Evolutionary conservation across 2,113 vertebrate genomes (phyloP).

Genomic region (Varanus salvator): DNA sequence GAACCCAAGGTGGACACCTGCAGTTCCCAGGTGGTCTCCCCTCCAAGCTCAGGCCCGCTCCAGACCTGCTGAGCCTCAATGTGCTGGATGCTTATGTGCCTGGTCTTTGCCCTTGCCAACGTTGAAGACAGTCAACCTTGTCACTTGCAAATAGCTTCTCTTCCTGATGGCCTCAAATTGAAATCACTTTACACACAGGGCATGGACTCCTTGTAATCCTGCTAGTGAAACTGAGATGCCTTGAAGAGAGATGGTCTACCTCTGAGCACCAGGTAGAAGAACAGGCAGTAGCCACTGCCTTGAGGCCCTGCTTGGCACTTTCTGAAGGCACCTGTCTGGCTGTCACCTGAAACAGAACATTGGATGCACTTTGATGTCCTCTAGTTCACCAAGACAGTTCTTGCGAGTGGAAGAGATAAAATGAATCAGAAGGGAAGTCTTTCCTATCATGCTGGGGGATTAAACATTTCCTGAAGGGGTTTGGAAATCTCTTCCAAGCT

Average conservation of each 20-base stretch:
- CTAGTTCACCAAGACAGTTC: not conserved
- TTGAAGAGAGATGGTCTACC: not conserved
- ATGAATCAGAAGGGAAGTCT: not conserved
- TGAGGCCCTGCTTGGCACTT: not conserved
- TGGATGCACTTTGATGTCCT: not conserved
- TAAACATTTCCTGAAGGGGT: slow-evolving; percentile 29
- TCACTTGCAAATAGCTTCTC: not conserved
- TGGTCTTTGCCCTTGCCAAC: not conserved
- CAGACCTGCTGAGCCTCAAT: too few relatives aligned
- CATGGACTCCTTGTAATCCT: not conserved
- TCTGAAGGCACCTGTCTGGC: not conserved
- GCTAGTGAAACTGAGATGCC: not conserved
- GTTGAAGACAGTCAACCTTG: not conserved
- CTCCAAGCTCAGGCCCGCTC: too few relatives aligned
- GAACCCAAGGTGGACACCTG: too few relatives aligned
- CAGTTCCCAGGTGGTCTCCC: too few relatives aligned
- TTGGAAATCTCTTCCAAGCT: not conserved
- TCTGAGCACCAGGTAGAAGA: not conserved
- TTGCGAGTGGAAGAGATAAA: not conserved
- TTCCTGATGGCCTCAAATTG: not conserved
- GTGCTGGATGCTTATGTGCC: too few relatives aligned
- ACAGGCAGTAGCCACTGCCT: not conserved
- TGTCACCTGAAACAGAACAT: too few relatives aligned
- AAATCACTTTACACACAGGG: not conserved
- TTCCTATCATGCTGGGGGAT: slow-evolving; percentile 15